phyloP scores from a whole-genome alignment of 2,113 vertebrate genomes.

The Parus major region DNA sequence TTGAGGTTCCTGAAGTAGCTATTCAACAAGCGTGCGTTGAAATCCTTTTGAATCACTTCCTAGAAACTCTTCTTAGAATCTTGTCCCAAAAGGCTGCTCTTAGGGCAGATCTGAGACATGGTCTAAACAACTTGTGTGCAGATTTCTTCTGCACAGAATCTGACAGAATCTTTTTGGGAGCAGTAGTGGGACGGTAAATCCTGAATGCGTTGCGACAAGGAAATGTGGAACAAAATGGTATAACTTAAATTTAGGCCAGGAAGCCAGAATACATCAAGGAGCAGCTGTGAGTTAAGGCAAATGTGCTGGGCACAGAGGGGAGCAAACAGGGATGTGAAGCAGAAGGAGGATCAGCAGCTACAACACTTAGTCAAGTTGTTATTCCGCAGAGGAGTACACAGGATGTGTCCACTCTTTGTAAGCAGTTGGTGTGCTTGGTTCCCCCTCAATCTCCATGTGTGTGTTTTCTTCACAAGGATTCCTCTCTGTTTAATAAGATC shows the following conservation, averaged over 20 bases:
- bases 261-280: not conserved
- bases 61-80: not conserved
- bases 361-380: not conserved
- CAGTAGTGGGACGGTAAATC: not conserved
- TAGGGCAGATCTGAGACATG: fast-evolving
- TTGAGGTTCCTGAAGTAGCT: not conserved
- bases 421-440: not conserved
- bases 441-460: not conserved
- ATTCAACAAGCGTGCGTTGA: not conserved
- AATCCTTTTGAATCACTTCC: not conserved
- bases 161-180: not conserved
- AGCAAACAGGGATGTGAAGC: not conserved
- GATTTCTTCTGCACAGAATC: not conserved
- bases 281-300: not conserved
- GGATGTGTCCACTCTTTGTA: not conserved
- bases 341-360: not conserved
- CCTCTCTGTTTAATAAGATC: not conserved
- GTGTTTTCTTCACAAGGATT: not conserved
- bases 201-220: not conserved
- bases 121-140: not conserved
- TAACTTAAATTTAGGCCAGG: not conserved
- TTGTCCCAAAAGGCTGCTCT: not conserved
- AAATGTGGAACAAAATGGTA: not conserved
- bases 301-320: fast-evolving
- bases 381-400: not conserved